phyloP scores from a whole-genome alignment of 2,888 invertebrate genomes.

The Norana najaformis region DNA sequence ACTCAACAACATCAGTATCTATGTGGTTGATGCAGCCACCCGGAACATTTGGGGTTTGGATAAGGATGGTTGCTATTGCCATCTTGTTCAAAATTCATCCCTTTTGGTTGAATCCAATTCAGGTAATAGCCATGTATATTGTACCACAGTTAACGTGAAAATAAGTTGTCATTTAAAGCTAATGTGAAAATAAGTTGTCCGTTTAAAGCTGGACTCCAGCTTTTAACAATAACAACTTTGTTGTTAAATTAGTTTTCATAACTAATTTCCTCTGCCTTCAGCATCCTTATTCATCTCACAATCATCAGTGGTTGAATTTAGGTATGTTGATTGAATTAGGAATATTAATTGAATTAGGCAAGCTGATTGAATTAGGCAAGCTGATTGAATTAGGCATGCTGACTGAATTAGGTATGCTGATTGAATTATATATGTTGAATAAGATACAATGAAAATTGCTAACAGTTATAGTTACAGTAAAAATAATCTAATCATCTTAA shows the following conservation, averaged over 20 bases:
- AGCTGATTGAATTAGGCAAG: no score
- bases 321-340: background rate
- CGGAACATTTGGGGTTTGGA: background rate
- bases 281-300: no score
- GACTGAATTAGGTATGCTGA: background rate
- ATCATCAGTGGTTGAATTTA: background rate
- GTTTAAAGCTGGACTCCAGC: no score
- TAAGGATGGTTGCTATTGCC: background rate
- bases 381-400: background rate
- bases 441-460: background rate
- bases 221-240: no score
- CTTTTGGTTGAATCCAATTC: background rate
- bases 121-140: background rate
- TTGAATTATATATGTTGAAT: background rate
- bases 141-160: background rate
- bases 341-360: no score
- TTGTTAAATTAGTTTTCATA: background rate
- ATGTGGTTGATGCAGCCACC: background rate
- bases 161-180: no score
- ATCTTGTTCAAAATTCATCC: background rate
- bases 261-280: no score
- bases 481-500: background rate
- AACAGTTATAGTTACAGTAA: background rate
- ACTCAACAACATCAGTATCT: conserved; percentile 6
- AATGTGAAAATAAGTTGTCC: no score